Base-by-base conservation (phyloP, 1,140 invertebrate species). In the Metaphire vulgaris region DNA sequence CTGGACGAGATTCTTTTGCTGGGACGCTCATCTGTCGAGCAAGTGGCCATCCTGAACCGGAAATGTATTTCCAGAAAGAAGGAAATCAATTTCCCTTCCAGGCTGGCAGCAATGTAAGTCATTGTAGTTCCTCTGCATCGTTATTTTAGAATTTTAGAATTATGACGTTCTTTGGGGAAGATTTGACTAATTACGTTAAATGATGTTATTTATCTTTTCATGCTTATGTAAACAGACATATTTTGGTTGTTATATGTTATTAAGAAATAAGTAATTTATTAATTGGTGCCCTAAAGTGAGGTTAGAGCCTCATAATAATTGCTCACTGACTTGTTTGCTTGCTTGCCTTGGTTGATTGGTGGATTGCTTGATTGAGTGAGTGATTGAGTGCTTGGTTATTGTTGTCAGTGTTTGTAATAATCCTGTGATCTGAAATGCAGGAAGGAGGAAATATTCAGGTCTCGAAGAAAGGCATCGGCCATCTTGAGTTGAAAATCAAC, bases 91-190 rank as follows among this genome's bases (percentile, higher is more conserved):
- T 33, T 1, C 33, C 31, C 1, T 77, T 68, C 31, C n/a, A 74
- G 65, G 29, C 26, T 31, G 76, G 76, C 26, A 33, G 33, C 21
- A 77, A 77, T 31, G 76, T 77, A 74, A 77, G 76, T 72, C 21
- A 12, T 6, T 56, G 41, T 21, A 21, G 41, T 56, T 56, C 21
- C 6, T 21, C 6, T 12, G 6, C 6, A 56, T 12, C 6, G n/a
- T 2, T 69, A 69, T 12, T 69, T 69, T 69, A 12, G n/a, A 69
- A 69, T n/a, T n/a, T n/a, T 12, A 26, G 2, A 69, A 69, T 28
- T 26, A 26, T 69, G 30, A 69, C 6, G 6, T 69, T 69, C n/a
- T n/a, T n/a, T n/a, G n/a, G n/a, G n/a, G n/a, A n/a, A n/a, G n/a
- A n/a, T n/a, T n/a, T n/a, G n/a, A n/a, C n/a, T n/a, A n/a, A n/a